Conservation (phyloP, 53 echinoderm and acorn worm genomes). For the Echinarachnius parma region DNA sequence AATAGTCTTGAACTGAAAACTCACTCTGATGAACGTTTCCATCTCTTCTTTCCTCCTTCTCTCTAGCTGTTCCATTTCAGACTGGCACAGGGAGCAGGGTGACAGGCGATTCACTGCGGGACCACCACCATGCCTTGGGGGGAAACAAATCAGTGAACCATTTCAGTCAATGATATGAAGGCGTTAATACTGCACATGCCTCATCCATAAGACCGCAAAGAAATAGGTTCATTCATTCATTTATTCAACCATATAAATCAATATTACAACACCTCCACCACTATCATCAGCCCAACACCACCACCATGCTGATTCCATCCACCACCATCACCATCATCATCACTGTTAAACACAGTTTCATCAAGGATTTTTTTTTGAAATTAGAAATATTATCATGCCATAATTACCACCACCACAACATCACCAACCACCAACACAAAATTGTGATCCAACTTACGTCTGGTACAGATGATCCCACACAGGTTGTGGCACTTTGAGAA, state of each 20-base stretch:
- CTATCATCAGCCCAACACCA: not conserved
- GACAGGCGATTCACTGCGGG: conserved; percentile 90
- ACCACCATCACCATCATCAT: not conserved
- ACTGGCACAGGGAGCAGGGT: conserved; percentile 72
- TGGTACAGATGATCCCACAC: conserved; percentile 86
- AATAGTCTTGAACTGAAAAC: no score
- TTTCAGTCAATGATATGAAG: no score
- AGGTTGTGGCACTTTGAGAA: conserved; percentile 70
- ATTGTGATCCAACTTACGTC: conserved; percentile 71
- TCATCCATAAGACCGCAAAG: no score
- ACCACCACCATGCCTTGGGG: conserved; percentile 95
- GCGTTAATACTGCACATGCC: no score
- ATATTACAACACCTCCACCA: not conserved
- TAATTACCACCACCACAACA: no score
- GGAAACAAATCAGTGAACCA: no score
- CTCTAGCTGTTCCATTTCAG: conserved; percentile 72
- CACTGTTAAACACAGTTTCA: not conserved
- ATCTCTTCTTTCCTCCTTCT: conserved; percentile 80
- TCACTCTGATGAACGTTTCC: conserved; percentile 82
- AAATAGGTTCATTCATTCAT: no score
- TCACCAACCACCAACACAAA: no score
- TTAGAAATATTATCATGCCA: no score
- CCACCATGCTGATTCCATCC: not conserved
- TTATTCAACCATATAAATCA: not conserved
- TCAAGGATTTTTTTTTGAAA: no score